Percentiles rank a stretch among this genome's conserved stretches.
These are phyloP conservation scores for Phaetusa simplex DNA, from an alignment of 2,113 vertebrate species.

Conservation along the genomic window DNA sequence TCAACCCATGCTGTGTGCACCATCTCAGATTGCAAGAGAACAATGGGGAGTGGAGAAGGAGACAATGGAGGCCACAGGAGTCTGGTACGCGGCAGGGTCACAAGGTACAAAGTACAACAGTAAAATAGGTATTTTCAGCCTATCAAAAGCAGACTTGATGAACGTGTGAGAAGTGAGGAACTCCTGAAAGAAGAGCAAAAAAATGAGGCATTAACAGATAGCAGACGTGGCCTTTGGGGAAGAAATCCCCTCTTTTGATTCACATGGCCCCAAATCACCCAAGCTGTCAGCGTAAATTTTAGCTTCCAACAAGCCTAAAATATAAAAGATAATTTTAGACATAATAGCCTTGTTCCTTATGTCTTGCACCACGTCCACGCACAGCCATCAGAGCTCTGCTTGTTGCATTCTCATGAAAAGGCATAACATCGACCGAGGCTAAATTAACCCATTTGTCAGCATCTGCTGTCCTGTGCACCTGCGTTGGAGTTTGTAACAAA, in stretches of 20 bases:
- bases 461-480: slow-evolving; percentile 23
- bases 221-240: neutral
- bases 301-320: neutral
- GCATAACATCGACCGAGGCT: neutral
- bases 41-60: neutral
- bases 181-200: neutral
- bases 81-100: neutral
- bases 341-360: neutral
- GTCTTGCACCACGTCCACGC: neutral
- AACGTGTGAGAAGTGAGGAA: neutral
- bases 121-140: neutral
- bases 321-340: neutral
- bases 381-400: neutral
- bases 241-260: neutral
- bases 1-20: slow-evolving; percentile 15
- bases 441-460: slow-evolving; percentile 27
- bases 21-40: slow-evolving; percentile 10
- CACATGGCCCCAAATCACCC: neutral
- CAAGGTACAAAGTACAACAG: neutral
- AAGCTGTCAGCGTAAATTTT: neutral
- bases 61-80: neutral
- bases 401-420: neutral
- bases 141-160: neutral
- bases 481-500: neutral
- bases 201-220: neutral